Evolutionary conservation across 2,888 invertebrate genomes (phyloP), one percentile per base, ranked within the genome.

Genomic region (Lathronympha strigana): DNA sequence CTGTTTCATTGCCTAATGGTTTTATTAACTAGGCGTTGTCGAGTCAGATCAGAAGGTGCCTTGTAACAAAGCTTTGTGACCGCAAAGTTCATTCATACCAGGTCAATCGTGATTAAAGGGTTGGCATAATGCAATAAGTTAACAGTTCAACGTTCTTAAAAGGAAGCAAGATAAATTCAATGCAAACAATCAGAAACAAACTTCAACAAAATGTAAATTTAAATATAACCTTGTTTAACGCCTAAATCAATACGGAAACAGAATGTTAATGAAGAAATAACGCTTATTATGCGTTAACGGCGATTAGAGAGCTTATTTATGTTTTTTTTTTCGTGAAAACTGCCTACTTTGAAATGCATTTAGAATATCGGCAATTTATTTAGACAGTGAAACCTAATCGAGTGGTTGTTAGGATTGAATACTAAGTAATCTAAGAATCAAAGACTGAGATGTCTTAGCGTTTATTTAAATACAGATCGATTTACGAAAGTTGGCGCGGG

Each of bases 251-350:
- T 51, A 66, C 68, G 66, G 68, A 66, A 61, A 61, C 50, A 0
- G 68, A 66, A 68, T 68, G 6, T 61, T 51, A 66, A 68, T 68
- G 45, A 53, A 15, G 28, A 40, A 63, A 45, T 51, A 47, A n/a
- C 54, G 28, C 11, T 67, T 67, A 58, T 38, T 45, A 67, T 63
- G 57, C 67, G 50, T 43, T 25, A 58, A 63, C 55, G 11, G 17
- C 31, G 53, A 63, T 63, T 67, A 67, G 67, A 67, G 67, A 67
- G 67, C 67, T 67, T 63, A 67, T 63, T 67, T 67, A 62, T 67
- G 31, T 36, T 54, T 49, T 61, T 54, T 49, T 61, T 66, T 49
- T 53, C 47, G 66, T 49, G 60, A 61, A 66, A 66, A 61, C 54
- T 23, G 60, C 60, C 23, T 40, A 15, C 51, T 51, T 25, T 19